Evolutionary conservation across 2,113 vertebrate species (phyloP).

Genomic region (Melanotaenia duboulayi): DNA sequence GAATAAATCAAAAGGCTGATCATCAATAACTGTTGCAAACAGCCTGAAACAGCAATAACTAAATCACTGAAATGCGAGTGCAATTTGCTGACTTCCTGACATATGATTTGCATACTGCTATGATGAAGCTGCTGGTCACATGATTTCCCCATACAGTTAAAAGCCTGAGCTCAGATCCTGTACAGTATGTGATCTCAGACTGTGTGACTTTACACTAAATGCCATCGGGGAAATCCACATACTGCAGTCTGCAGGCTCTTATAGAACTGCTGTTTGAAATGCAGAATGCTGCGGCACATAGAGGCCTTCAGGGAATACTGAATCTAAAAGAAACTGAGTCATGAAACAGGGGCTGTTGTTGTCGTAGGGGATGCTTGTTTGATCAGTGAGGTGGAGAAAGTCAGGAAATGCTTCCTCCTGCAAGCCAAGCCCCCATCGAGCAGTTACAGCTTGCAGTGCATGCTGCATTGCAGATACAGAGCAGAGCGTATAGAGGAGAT

Average conservation of each 20-base stretch:
- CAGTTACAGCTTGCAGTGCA: constrained; percentile 55
- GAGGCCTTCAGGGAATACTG: constrained; percentile 45
- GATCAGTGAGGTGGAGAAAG: constrained; percentile 51
- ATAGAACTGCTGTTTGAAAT: constrained; percentile 63
- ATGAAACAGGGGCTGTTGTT: constrained; percentile 46
- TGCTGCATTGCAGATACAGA: constrained; percentile 83
- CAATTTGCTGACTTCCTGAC: constrained; percentile 16
- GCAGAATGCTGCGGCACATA: constrained; percentile 68
- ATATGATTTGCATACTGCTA: neutral
- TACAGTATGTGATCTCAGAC: neutral
- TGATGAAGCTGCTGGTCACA: constrained; percentile 21
- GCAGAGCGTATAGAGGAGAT: constrained; percentile 22
- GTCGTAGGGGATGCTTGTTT: constrained; percentile 35
- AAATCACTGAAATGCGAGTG: neutral
- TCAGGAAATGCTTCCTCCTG: constrained; percentile 43
- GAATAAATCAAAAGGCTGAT: neutral
- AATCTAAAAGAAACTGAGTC: constrained; percentile 62
- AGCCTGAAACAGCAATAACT: neutral
- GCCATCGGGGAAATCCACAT: neutral
- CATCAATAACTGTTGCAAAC: neutral
- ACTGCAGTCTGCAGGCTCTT: constrained; percentile 47
- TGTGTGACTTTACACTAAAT: constrained; percentile 25
- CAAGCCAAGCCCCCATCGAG: constrained; percentile 47
- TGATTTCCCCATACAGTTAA: constrained; percentile 23
- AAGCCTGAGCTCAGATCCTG: constrained; percentile 19